Base-by-base conservation (phyloP, 2,113 vertebrate genomes). In the Larimichthys polyactis region DNA sequence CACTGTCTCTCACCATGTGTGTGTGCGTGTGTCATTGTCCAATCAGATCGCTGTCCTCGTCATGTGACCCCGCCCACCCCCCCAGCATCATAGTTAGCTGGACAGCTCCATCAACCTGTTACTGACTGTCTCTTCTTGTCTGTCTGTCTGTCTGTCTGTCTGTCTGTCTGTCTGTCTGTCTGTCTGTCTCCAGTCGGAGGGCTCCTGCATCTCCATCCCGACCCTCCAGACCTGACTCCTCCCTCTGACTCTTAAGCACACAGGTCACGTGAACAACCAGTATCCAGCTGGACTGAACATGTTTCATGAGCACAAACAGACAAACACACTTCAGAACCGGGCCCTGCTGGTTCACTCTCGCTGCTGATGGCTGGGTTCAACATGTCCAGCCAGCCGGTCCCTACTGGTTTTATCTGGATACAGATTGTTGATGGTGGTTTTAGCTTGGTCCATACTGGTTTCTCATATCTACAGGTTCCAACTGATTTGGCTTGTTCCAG, bases 41-140 rank as follows among this genome's bases (percentile, higher is more conserved):
- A 86, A 68, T 87, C 58, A 87, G 54, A 78, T 57, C 0, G 1
- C 68, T 55, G 46, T 78, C 8, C 20, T 73, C 22, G 0, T 49
- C 1, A 9, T 78, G 60, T 83, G 69, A 78, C 20, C 66, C 74
- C 64, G 0, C 70, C 84, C 66, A 22, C 67, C 52, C 15, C 46
- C 49, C 43, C 20, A 54, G n/a, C 86, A 83, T 83, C 71, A 76
- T 46, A 11, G 11, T 49, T 9, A 58, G 20, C 29, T 49, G 59
- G 52, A 62, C 44, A 44, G 60, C 78, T 84, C 57, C 71, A 58
- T 79, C 11, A 2, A 48, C 57, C 36, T 36, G 32, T 74, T 15
- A 58, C 91, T 92, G 92, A 32, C 73, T 90, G 72, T 89, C 84
- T 82, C 32, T 36, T 3, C 32, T 6, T 36, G 48, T 92, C 89